phyloP scores from a whole-genome alignment of 2,888 invertebrate species.

The Podotricha telesiphe region DNA sequence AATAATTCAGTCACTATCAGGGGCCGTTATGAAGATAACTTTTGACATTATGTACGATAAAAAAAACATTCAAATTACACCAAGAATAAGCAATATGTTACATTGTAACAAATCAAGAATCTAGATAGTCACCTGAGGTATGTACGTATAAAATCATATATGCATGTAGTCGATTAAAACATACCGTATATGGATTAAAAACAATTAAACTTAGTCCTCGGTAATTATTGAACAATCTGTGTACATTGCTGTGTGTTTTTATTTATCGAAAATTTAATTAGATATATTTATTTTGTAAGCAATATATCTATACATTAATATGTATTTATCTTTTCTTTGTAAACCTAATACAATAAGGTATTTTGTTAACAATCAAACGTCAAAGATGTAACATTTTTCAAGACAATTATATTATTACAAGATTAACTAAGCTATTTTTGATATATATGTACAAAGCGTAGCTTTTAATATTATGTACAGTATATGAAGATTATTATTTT shows the following conservation, averaged over 20 bases:
- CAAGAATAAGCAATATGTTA: background rate
- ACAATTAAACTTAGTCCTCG: background rate
- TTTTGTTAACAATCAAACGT: too few relatives aligned
- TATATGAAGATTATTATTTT: too few relatives aligned
- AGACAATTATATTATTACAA: too few relatives aligned
- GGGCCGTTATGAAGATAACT: constrained; percentile 29
- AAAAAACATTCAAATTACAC: background rate
- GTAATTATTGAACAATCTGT: constrained; percentile 12
- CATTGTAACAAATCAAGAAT: constrained; percentile 6
- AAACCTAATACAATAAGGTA: too few relatives aligned
- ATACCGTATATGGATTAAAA: background rate
- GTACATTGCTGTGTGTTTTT: background rate
- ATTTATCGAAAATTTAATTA: constrained; percentile 1
- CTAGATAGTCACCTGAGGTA: background rate
- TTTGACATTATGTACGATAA: constrained; percentile 38
- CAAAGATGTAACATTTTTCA: too few relatives aligned
- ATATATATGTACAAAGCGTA: too few relatives aligned
- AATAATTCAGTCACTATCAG: constrained; percentile 34
- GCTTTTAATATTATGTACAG: too few relatives aligned
- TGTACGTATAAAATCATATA: background rate
- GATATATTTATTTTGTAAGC: background rate
- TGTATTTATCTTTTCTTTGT: background rate
- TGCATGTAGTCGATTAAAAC: background rate
- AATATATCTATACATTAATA: background rate
- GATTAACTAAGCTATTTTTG: too few relatives aligned